Evolutionary conservation across 1,140 invertebrate species (phyloP), one percentile per base, ranked within the genome.

Genomic region (Papilio glaucus): DNA sequence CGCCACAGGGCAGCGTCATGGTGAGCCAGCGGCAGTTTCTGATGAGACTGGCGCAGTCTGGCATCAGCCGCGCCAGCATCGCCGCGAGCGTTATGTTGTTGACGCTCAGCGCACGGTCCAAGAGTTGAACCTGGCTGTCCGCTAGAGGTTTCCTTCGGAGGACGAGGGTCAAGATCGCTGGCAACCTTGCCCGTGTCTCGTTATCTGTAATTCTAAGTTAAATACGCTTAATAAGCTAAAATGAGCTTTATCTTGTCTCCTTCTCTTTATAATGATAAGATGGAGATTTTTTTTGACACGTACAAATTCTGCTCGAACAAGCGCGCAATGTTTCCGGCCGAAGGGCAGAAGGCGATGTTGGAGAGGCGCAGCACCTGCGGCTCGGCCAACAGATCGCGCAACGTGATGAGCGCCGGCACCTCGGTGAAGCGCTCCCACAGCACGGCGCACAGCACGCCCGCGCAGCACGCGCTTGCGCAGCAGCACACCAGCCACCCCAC

Each of bases 361-460:
- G 87, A 87, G 74, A 88, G 74, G 6, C 53, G 57, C 0, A 79
- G n/a, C 10, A 53, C 26, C 67, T 15, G 24, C 6, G 7, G 67
- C 49, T 33, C 57, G 45, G 26, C 29, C 5, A 63, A 69, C 15
- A 78, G 26, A 69, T 86, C 86, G 1, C 72, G 73, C 7, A 86
- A 72, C 5, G 84, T 80, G 18, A 92, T 78, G 33, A 92, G 69
- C n/a, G 86, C 85, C 3, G 90, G 87, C 45, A 88, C 75, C 45
- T 87, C 79, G 37, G 83, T 71, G 80, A 90, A 92, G 13, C 90
- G 85, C 24, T 77, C 82, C 90, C 88, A 91, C 73, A 92, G 75
- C 68, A 88, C 89, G 0, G 84, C 82, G 74, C 85, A 91, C 29
- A 92, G 83, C 29, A 87, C 70, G 24, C 85, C 88, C 0, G 90